Conservation (phyloP, 2,888 invertebrate genomes). For the Drosophila sordidula region DNA sequence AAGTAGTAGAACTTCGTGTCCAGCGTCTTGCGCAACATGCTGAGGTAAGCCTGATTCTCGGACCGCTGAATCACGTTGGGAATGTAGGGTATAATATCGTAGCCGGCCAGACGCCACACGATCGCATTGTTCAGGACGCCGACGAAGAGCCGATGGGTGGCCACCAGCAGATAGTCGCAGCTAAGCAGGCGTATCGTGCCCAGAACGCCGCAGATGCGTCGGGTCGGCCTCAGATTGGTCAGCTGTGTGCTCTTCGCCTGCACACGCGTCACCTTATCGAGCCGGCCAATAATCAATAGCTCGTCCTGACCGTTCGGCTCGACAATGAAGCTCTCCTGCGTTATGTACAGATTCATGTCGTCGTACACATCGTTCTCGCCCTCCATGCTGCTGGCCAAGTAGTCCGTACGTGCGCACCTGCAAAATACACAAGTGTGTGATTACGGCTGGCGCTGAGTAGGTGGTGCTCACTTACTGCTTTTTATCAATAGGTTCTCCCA, state of each 20-base stretch:
- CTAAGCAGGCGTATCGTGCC: conserved; percentile 94
- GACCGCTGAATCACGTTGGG: conserved; percentile 91
- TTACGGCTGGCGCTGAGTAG: background rate
- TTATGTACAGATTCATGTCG: conserved; percentile 92
- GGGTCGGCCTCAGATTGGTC: conserved; percentile 87
- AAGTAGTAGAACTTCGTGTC: conserved; percentile 96
- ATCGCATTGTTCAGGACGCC: conserved; percentile 93
- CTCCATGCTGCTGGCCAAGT: conserved; percentile 46
- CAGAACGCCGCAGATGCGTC: conserved; percentile 94
- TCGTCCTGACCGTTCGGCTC: conserved; percentile 92
- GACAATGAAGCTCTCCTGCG: conserved; percentile 95
- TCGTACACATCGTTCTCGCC: conserved; percentile 86
- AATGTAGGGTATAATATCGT: conserved; percentile 94
- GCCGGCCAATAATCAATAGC: conserved; percentile 93
- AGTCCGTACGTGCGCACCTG: conserved; percentile 11
- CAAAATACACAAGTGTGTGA: conserved; percentile 8
- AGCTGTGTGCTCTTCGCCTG: conserved; percentile 89
- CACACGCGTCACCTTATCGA: conserved; percentile 89
- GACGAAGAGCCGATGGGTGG: conserved; percentile 91
- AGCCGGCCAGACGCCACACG: conserved; percentile 91
- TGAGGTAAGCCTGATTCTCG: conserved; percentile 93
- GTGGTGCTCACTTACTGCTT: conserved; percentile 20
- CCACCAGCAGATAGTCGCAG: conserved; percentile 94
- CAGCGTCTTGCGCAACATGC: conserved; percentile 93
- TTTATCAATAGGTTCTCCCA: conserved; percentile 41